Evolutionary conservation across 2,888 invertebrate species (phyloP).

Genomic region (Chrysomela aeneicollis): DNA sequence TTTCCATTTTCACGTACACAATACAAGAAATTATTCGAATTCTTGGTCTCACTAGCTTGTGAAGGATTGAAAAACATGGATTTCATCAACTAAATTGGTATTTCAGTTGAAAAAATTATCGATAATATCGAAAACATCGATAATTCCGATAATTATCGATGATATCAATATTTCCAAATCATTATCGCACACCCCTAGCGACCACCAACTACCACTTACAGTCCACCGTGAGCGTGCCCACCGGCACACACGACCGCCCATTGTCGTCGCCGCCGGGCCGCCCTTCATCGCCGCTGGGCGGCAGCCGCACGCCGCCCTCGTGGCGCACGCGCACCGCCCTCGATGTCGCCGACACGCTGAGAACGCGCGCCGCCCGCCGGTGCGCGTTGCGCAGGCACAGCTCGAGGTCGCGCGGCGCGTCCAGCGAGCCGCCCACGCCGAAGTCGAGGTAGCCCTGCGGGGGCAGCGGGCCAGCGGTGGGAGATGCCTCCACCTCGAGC

Average conservation of each 20-base stretch:
- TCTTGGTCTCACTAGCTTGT: no score
- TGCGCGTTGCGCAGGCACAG: constrained; percentile 74
- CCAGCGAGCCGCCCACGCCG: constrained; percentile 78
- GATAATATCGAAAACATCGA: no score
- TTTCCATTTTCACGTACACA: no score
- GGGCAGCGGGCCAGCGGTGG: constrained; percentile 77
- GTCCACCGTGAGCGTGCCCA: constrained; percentile 75
- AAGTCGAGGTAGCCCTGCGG: constrained; percentile 82
- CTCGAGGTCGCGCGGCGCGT: constrained; percentile 68
- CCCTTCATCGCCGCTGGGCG: constrained; percentile 67
- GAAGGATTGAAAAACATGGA: no score
- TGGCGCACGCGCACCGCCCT: constrained; percentile 74
- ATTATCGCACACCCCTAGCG: no score
- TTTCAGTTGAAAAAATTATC: no score
- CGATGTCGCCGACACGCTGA: constrained; percentile 69
- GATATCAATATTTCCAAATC: no score
- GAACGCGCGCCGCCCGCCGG: constrained; percentile 72
- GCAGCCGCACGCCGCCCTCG: constrained; percentile 70
- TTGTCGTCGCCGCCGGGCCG: no score
- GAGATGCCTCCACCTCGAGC: constrained; percentile 81
- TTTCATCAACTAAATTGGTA: no score
- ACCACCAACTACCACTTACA: no score
- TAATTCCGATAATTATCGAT: no score
- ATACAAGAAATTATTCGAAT: no score
- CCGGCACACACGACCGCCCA: constrained; percentile 56